Evolutionary conservation across 2,888 invertebrate genomes (phyloP).

Genomic region (Entomobrya multifasciata): DNA sequence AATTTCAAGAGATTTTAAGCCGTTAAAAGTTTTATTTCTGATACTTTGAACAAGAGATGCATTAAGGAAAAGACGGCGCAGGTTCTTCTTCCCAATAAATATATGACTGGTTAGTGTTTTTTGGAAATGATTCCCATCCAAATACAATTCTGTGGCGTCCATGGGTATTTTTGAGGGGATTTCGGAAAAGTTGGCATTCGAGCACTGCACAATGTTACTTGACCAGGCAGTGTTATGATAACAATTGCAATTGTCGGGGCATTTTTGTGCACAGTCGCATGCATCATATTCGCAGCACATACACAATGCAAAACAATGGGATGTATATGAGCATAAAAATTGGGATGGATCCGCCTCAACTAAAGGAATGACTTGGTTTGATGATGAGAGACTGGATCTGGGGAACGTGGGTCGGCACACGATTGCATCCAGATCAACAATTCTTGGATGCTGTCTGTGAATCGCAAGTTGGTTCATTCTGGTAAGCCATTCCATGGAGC

Average conservation of each 20-base stretch:
- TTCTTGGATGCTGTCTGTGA: conserved; percentile 91
- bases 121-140: conserved; percentile 94
- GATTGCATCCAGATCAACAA: conserved; percentile 93
- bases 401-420: conserved; percentile 93
- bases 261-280: conserved; percentile 96
- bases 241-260: conserved; percentile 91
- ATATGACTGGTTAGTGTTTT: conserved; percentile 92
- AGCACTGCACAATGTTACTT: conserved; percentile 95
- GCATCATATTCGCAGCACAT: no score
- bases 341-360: no score
- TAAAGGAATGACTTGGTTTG: conserved; percentile 81
- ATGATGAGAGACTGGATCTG: conserved; percentile 81
- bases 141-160: conserved; percentile 92
- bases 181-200: conserved; percentile 83
- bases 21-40: conserved; percentile 95
- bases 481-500: conserved; percentile 97
- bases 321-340: no score
- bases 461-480: conserved; percentile 90
- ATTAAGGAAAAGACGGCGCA: conserved; percentile 93
- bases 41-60: conserved; percentile 91
- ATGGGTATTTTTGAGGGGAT: conserved; percentile 92
- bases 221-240: conserved; percentile 97
- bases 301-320: no score
- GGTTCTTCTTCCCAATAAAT: conserved; percentile 94
- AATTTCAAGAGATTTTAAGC: conserved; percentile 88